These are phyloP conservation scores for Illadopsis cleaveri DNA, from an alignment of 2,113 vertebrate genomes.

Conservation along the genomic window DNA sequence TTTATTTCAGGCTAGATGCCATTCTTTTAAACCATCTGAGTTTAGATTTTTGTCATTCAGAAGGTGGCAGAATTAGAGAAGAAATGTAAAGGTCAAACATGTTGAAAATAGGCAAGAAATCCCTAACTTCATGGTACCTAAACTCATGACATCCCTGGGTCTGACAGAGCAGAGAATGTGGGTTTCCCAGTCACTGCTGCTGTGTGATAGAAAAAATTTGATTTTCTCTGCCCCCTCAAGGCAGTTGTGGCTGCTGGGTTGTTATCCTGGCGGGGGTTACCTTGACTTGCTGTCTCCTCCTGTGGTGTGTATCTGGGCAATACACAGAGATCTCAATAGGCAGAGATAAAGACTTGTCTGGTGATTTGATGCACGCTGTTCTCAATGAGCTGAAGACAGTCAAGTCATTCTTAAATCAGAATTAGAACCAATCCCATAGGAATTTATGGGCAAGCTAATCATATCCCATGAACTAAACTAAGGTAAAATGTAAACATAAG, in stretches of 20 bases:
- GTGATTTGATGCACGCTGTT: not conserved
- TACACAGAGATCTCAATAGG: not conserved
- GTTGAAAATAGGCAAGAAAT: not conserved
- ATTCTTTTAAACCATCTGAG: not conserved
- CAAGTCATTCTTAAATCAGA: not conserved
- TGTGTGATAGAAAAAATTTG: not conserved
- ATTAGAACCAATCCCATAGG: not conserved
- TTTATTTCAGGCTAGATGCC: not conserved
- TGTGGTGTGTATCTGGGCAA: fast-evolving
- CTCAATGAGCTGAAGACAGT: not conserved
- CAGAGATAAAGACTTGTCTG: not conserved
- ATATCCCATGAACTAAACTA: not conserved
- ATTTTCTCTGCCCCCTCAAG: not conserved
- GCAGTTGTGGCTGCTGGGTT: not conserved
- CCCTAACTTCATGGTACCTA: not conserved
- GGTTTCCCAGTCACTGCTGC: not conserved
- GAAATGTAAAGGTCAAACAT: not conserved
- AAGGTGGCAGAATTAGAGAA: not conserved
- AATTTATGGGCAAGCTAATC: not conserved
- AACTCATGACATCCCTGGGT: not conserved
- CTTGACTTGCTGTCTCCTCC: not conserved
- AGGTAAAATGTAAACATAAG: not conserved
- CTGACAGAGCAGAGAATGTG: not conserved
- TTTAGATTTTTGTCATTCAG: not conserved
- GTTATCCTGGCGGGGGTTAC: not conserved